A percentile compares a stretch with the other conserved stretches of the same genome.
Evolutionary conservation across 2,797 vertebrate species (phyloP).

Genomic region (Alosa sapidissima): DNA sequence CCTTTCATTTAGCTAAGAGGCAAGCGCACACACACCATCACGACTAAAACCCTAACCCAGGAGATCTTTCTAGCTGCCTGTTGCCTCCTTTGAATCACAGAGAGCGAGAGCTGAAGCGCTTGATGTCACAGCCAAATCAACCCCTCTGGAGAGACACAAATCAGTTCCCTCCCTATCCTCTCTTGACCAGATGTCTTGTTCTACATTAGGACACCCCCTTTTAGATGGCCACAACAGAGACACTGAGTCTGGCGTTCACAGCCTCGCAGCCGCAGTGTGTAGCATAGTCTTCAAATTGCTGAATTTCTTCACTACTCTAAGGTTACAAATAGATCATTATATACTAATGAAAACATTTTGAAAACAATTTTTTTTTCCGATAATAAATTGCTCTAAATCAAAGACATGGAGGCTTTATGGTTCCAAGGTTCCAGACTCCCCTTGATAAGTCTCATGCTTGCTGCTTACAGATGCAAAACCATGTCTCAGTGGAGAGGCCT

Average conservation of each 20-base stretch:
- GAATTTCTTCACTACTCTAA: no score
- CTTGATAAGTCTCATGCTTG: background rate
- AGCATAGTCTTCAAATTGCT: background rate
- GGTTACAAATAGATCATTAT: no score
- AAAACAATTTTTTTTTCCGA: no score
- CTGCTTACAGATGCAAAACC: background rate
- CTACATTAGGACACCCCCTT: slow-evolving; percentile 36
- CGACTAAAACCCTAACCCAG: slow-evolving; percentile 4
- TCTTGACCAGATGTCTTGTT: slow-evolving; percentile 48
- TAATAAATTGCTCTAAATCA: no score
- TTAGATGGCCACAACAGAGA: background rate
- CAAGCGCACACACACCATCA: background rate
- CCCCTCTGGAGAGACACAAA: slow-evolving; percentile 34
- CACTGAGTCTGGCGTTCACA: background rate
- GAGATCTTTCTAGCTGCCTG: slow-evolving; percentile 26
- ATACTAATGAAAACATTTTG: no score
- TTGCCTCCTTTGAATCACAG: slow-evolving; percentile 27
- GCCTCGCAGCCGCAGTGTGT: background rate
- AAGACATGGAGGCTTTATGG: no score
- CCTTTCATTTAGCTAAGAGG: background rate
- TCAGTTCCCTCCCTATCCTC: slow-evolving; percentile 35
- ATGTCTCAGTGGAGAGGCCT: background rate
- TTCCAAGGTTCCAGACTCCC: no score
- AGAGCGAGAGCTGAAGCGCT: slow-evolving; percentile 30
- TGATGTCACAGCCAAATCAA: slow-evolving; percentile 55